Base-by-base conservation (phyloP, 2,797 vertebrate species). In the Poecilia wingei region DNA sequence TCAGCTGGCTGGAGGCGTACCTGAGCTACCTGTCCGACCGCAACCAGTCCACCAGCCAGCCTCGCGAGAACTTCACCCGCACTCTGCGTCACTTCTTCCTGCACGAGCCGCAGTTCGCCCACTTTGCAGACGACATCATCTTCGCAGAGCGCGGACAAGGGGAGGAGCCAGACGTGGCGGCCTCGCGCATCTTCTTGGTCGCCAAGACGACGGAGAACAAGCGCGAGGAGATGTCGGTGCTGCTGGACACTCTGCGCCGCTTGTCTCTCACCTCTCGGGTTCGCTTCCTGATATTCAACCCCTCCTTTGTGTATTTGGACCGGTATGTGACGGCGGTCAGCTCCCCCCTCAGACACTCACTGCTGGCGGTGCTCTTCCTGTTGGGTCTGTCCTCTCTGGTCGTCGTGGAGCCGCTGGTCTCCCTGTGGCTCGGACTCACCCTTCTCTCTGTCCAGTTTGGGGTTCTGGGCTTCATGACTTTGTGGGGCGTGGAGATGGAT, bases 1-100 rank as follows among this genome's bases (percentile, higher is more conserved):
- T 99, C 96, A 99, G 98, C 93, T 99, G 98, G 98, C 97, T 99
- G 76, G 98, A 99, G 82, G 97, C 97, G 79, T 99, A 99, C 92
- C 95, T 99, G 94, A 97, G 95, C 95, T 99, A 97, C 91, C 96
- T 99, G 87, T 94, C 96, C 61, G 98, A 98, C 87, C 95, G 96
- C 91, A 99, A 99, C 88, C 94, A 97, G 91, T 97, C 97, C 80
- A 97, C 97, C 33, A 96, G 95, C 92, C 96, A 97, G 88, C 94
- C 97, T 4, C 97, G 97, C 90, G 97, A 96, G 74, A 97, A 99
- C 93, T 99, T 99, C 94, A 99, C 98, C 33, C 96, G 94, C 92
- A 97, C 96, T 61, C 95, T 99, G 68, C 97, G 98, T 84, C 95
- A 97, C 91, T 94, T 95, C 75, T 99, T 99, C 91, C 95, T 99